Evolutionary conservation across 2,113 vertebrate species (phyloP), one percentile per base, ranked within the genome.

Genomic region (human (Homo sapiens)): DNA sequence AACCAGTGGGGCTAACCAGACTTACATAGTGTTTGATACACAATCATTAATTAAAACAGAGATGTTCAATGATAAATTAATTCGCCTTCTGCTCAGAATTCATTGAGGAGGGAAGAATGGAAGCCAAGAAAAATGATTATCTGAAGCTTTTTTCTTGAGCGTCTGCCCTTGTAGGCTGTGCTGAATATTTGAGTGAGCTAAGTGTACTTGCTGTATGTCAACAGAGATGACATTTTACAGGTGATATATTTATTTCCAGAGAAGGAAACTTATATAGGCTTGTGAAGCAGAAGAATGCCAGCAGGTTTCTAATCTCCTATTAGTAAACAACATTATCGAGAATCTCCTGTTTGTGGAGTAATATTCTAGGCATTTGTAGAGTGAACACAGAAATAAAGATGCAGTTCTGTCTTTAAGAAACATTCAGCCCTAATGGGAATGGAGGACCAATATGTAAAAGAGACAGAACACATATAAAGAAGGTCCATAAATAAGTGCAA

Each of bases 31-130:
- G 38, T 90, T 90, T 88, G 38, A 85, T 76, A 43, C 5, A 32
- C 17, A 93, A n/a, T 90, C 22, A 11, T 97, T 96, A 93, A 93
- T 98, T 96, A 95, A 78, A 73, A 38, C 83, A 82, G 68, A 48
- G 38, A 68, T 82, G 38, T 78, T 96, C 38, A 43, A 13, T 81
- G 80, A 92, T 82, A 79, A 92, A 82, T 97, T 81, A 95, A 82
- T 93, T 89, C 64, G 86, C 30, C 83, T 95, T 76, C 91, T 96
- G 43, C 73, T 97, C 87, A 52, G 76, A 96, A 96, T 78, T 64
- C 40, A n/a, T 55, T 76, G 52, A 78, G 18, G 32, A 48, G 20
- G 61, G n/a, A 88, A 90, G 38, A 68, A 66, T 64, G 87, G 80
- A 93, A 91, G 76, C 76, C 27, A 89, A 57, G 1, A 70, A 83